Conservation (phyloP, 2,888 invertebrate genomes). For the Dryobotodes eremita region DNA sequence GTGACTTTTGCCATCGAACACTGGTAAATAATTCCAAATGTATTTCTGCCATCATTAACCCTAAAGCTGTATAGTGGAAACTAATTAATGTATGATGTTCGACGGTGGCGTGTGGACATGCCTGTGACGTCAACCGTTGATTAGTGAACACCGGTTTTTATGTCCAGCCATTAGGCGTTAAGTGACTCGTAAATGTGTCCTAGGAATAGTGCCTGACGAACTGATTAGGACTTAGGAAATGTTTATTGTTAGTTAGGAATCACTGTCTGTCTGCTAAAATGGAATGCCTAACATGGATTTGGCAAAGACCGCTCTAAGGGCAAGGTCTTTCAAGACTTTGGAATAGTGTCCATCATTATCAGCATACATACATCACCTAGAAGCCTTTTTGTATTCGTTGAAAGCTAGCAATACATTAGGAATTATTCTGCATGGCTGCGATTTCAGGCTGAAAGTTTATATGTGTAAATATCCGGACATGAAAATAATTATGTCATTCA, state of each 20-base stretch:
- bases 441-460: background rate
- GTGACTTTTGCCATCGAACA: background rate
- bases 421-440: background rate
- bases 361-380: no score
- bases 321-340: background rate
- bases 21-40: slow-evolving; percentile 8
- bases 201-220: slow-evolving; percentile 49
- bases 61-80: slow-evolving; percentile 32
- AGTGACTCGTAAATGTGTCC: slow-evolving; percentile 64
- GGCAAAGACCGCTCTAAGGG: background rate
- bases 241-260: slow-evolving; percentile 3
- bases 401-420: background rate
- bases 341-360: background rate
- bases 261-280: background rate
- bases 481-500: background rate
- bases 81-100: slow-evolving; percentile 62
- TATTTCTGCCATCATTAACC: slow-evolving; percentile 21
- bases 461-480: background rate
- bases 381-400: background rate
- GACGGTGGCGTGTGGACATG: slow-evolving; percentile 59
- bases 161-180: slow-evolving; percentile 64
- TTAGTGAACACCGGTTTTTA: slow-evolving; percentile 66
- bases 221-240: slow-evolving; percentile 42
- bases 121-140: slow-evolving; percentile 62
- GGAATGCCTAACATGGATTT: background rate